A percentile compares a stretch with the other conserved stretches of the same genome.
Conservation (phyloP, 2,888 invertebrate genomes). For the Ptychoptera contaminata region DNA sequence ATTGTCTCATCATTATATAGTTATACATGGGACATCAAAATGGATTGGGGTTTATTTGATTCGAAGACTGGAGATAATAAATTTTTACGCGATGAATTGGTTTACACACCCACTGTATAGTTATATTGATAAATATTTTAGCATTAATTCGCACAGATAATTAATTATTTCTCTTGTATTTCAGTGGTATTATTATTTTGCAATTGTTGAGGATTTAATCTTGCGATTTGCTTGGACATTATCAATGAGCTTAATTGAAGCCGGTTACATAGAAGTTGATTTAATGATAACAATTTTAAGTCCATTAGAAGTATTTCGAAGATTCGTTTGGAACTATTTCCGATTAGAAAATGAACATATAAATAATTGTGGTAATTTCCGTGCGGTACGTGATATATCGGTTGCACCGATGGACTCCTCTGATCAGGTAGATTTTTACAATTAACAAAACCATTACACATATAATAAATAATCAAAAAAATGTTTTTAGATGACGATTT, state of each 20-base stretch:
- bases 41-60: slow-evolving; percentile 80
- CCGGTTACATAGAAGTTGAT: slow-evolving; percentile 44
- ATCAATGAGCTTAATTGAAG: slow-evolving; percentile 50
- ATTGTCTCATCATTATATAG: slow-evolving; percentile 43
- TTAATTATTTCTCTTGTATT: slow-evolving; percentile 14
- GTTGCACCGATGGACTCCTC: slow-evolving; percentile 61
- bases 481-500: slow-evolving; percentile 33
- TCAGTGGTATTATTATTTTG: slow-evolving; percentile 66
- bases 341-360: slow-evolving; percentile 79
- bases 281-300: slow-evolving; percentile 48
- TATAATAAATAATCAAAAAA: background rate
- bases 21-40: slow-evolving; percentile 73
- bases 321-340: slow-evolving; percentile 82
- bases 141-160: background rate
- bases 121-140: slow-evolving; percentile 11
- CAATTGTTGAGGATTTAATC: slow-evolving; percentile 64
- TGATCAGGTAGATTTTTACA: slow-evolving; percentile 37
- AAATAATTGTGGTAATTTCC: slow-evolving; percentile 78
- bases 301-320: slow-evolving; percentile 50
- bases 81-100: slow-evolving; percentile 61
- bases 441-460: background rate
- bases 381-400: slow-evolving; percentile 74
- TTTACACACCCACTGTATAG: slow-evolving; percentile 58
- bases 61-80: slow-evolving; percentile 57
- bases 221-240: slow-evolving; percentile 65